Evolutionary conservation across 2,113 vertebrate genomes (phyloP).

Genomic region (Tetrax tetrax): DNA sequence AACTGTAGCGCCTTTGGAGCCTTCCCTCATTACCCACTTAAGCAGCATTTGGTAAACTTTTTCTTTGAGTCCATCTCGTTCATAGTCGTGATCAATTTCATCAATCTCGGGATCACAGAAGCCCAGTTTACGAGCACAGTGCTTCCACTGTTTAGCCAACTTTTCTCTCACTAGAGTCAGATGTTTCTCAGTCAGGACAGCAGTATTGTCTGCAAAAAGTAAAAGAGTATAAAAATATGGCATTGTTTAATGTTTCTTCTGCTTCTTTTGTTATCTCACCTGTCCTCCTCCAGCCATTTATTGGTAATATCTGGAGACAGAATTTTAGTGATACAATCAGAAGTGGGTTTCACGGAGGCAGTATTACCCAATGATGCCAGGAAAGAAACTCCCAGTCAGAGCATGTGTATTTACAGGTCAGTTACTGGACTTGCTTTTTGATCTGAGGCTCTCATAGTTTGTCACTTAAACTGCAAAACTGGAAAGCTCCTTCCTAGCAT

Average conservation of each 20-base stretch:
- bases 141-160: slow-evolving; percentile 87
- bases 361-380: background rate
- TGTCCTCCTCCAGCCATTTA: background rate
- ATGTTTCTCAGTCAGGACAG: slow-evolving; percentile 77
- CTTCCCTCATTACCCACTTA: slow-evolving; percentile 89
- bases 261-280: background rate
- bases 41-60: slow-evolving; percentile 93
- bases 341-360: background rate
- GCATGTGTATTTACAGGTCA: background rate
- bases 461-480: background rate
- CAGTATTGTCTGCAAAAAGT: slow-evolving; percentile 65
- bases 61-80: slow-evolving; percentile 88
- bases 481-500: background rate
- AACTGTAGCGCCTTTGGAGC: slow-evolving; percentile 83
- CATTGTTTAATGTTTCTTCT: background rate
- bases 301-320: background rate
- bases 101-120: slow-evolving; percentile 85
- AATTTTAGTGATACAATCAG: background rate
- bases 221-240: background rate
- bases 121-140: slow-evolving; percentile 83
- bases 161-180: slow-evolving; percentile 86
- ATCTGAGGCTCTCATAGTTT: background rate
- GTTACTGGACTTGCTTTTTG: background rate
- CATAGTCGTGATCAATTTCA: slow-evolving; percentile 88
- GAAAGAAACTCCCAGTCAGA: background rate